Percentiles rank a stretch among this genome's conserved stretches.
phyloP scores from a whole-genome alignment of 1,140 invertebrate species.

The Solenopsis invicta region DNA sequence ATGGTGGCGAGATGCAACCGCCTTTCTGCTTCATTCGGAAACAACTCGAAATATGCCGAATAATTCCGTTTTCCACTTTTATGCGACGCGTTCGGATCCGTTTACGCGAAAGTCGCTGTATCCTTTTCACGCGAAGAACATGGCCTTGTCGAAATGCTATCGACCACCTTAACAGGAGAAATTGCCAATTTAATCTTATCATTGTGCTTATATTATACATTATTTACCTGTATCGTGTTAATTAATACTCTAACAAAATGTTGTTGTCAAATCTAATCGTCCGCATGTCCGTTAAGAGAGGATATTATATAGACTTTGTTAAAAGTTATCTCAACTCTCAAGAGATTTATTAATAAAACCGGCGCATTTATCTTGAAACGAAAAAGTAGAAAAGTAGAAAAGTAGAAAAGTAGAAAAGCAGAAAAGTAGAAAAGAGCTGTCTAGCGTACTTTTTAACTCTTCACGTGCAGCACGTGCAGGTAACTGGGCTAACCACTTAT shows the following conservation, averaged over 20 bases:
- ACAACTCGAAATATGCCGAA: neutral
- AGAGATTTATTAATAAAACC: conserved; percentile 20
- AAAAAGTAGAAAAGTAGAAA: conserved; percentile 10
- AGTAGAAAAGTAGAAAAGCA: too few relatives aligned
- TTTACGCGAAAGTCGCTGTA: conserved; percentile 77
- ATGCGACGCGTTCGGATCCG: conserved; percentile 76
- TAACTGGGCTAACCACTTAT: neutral
- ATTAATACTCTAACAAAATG: neutral
- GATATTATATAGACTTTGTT: neutral
- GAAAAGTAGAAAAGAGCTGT: neutral
- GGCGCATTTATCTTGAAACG: conserved; percentile 16
- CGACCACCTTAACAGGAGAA: neutral
- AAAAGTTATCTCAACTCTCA: neutral
- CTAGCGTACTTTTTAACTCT: conserved; percentile 5
- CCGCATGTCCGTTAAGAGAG: neutral
- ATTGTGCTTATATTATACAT: too few relatives aligned
- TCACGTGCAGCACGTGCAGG: neutral
- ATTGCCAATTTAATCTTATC: neutral
- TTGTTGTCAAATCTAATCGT: neutral
- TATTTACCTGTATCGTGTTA: too few relatives aligned
- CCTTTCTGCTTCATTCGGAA: conserved; percentile 71
- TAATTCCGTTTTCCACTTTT: conserved; percentile 71
- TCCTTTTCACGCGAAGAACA: conserved; percentile 57
- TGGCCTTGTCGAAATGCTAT: conserved; percentile 5
- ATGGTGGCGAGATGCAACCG: conserved; percentile 80